phyloP scores from a whole-genome alignment of 2,888 invertebrate genomes.

The Campoplex nolae region DNA sequence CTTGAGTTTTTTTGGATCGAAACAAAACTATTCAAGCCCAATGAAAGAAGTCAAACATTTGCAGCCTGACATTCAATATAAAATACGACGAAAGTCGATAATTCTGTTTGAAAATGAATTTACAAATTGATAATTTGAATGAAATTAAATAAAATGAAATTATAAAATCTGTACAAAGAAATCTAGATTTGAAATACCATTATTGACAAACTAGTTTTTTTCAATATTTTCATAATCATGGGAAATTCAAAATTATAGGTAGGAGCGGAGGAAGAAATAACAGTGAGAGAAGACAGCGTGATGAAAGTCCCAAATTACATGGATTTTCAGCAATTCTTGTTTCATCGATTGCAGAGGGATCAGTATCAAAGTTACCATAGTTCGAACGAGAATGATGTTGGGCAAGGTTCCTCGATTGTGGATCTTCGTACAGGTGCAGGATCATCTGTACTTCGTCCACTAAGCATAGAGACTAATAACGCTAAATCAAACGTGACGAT shows the following conservation, averaged over 20 bases:
- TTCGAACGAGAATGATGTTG: conserved; percentile 74
- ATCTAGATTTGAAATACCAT: too few species aligned
- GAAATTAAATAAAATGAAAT: neutral
- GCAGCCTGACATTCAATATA: neutral
- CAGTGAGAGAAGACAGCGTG: conserved; percentile 75
- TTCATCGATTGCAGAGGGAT: conserved; percentile 75
- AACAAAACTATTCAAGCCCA: neutral
- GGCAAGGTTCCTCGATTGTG: conserved; percentile 71
- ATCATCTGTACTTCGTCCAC: conserved; percentile 54
- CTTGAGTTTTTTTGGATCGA: neutral
- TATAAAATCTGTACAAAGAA: neutral
- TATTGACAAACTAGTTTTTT: neutral
- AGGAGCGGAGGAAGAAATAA: conserved; percentile 80
- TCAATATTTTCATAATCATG: neutral
- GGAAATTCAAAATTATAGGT: conserved; percentile 71
- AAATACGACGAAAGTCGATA: too few species aligned
- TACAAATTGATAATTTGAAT: too few species aligned
- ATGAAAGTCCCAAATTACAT: conserved; percentile 75
- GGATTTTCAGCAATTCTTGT: conserved; percentile 78
- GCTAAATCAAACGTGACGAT: conserved; percentile 62
- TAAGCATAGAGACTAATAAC: conserved; percentile 52
- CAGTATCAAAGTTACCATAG: conserved; percentile 73
- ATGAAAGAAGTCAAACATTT: neutral
- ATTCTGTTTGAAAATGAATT: too few species aligned
- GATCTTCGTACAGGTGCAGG: conserved; percentile 75